Evolutionary conservation across 2,888 invertebrate species (phyloP), one percentile per base, ranked within the genome.

Genomic region (Drosophila barbarae): DNA sequence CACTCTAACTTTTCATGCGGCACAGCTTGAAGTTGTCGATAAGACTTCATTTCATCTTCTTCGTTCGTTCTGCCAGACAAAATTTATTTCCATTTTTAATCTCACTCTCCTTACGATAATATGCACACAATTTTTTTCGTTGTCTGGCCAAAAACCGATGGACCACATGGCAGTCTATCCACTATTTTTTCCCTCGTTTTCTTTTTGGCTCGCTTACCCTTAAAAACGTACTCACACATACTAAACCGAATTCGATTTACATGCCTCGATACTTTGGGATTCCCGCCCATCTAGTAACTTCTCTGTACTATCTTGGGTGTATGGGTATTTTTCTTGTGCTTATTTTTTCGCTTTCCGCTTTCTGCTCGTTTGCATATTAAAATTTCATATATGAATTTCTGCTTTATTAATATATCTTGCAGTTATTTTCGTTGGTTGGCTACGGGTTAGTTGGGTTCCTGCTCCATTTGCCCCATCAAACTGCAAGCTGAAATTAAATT

Each of bases 331-430:
- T 64, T 56, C 56, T 13, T 57, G 50, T 63, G 60, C 69, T 63
- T 12, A 61, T 58, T 65, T 55, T 71, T 72, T 72, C 71, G 52
- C 71, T 55, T 69, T 70, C 54, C 54, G 57, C 71, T 66, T 69
- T 77, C 74, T 69, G 72, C 74, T 76, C 84, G 77, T 79, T 82
- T 79, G 84, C 79, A 79, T 81, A 81, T 81, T 81, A 81, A 85
- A 83, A 83, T 80, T 85, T 84, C 85, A 84, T 84, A 84, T 80
- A 82, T 80, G 85, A 61, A 76, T 79, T 83, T 83, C 74, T 82
- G 80, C 80, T 81, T 75, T 85, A 85, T 80, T 85, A 83, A 80
- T 83, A 80, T 83, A 85, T 85, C 76, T 84, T 79, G 82, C 84
- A 76, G 85, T 82, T 79, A 80, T 80, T 84, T 80, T 84, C 66